phyloP scores from a whole-genome alignment of 2,113 vertebrate species.

The Oophaga pumilio region DNA sequence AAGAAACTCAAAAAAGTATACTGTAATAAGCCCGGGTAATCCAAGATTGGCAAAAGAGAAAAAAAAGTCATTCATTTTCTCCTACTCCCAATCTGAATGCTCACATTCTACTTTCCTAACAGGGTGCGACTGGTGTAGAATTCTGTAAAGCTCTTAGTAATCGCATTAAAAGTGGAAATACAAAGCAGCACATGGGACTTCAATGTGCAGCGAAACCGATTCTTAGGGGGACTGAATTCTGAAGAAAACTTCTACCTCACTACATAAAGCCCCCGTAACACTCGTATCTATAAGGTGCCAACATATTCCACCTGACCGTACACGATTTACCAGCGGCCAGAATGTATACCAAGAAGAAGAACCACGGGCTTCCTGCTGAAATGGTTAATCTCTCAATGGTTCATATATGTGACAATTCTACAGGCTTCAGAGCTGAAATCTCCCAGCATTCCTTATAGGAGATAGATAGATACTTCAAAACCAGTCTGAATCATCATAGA shows the following conservation, averaged over 20 bases:
- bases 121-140: not conserved
- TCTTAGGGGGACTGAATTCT: not conserved
- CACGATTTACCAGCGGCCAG: not conserved
- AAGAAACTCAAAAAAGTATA: not conserved
- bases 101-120: conserved; percentile 2
- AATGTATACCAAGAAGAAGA: not conserved
- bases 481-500: no score
- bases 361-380: not conserved
- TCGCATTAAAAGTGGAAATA: conserved; percentile 26
- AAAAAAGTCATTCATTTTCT: not conserved
- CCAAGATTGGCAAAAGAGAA: not conserved
- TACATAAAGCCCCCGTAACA: not conserved
- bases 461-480: no score
- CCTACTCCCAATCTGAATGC: not conserved
- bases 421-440: no score
- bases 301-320: not conserved
- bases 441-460: no score
- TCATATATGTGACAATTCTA: no score
- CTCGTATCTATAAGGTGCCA: not conserved
- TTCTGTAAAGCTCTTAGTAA: conserved; percentile 14
- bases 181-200: not conserved
- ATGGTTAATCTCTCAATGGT: not conserved
- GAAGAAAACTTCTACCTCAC: not conserved
- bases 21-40: not conserved
- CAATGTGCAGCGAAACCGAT: not conserved